Evolutionary conservation across 2,797 vertebrate genomes (phyloP).

Genomic region (Borostomias antarcticus): DNA sequence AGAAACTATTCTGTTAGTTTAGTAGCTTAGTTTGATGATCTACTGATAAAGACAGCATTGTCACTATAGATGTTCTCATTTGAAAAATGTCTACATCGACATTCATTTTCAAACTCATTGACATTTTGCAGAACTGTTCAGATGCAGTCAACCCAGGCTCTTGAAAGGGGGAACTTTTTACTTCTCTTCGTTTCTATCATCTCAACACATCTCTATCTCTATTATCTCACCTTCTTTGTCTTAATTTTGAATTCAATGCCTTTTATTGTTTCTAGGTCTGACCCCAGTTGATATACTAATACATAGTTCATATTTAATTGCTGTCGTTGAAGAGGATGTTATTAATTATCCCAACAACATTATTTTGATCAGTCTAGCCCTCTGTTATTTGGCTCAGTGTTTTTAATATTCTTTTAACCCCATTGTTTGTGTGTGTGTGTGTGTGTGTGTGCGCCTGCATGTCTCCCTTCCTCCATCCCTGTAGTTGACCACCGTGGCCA

Average conservation of each 20-base stretch:
- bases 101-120: background rate
- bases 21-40: background rate
- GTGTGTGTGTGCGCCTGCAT: slow-evolving; percentile 54
- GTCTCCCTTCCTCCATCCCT: slow-evolving; percentile 35
- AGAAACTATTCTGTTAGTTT: background rate
- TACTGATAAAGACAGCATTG: no score
- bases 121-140: background rate
- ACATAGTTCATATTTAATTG: slow-evolving; percentile 50
- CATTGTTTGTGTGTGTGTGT: slow-evolving; percentile 27
- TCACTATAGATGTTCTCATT: background rate
- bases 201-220: no score
- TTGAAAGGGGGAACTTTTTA: slow-evolving; percentile 3
- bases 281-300: no score
- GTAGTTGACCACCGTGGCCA: slow-evolving; percentile 70
- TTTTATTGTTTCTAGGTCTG: slow-evolving; percentile 37
- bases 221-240: slow-evolving; percentile 54
- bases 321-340: slow-evolving; percentile 33
- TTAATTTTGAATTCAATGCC: slow-evolving; percentile 48
- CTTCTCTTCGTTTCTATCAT: slow-evolving; percentile 17
- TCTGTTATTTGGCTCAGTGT: slow-evolving; percentile 23
- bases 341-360: slow-evolving; percentile 35
- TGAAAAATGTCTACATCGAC: background rate
- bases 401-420: slow-evolving; percentile 52
- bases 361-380: slow-evolving; percentile 13
- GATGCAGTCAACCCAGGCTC: background rate